Evolutionary conservation across 2,113 vertebrate species (phyloP).

Genomic region (Erythrocercus mccallii): DNA sequence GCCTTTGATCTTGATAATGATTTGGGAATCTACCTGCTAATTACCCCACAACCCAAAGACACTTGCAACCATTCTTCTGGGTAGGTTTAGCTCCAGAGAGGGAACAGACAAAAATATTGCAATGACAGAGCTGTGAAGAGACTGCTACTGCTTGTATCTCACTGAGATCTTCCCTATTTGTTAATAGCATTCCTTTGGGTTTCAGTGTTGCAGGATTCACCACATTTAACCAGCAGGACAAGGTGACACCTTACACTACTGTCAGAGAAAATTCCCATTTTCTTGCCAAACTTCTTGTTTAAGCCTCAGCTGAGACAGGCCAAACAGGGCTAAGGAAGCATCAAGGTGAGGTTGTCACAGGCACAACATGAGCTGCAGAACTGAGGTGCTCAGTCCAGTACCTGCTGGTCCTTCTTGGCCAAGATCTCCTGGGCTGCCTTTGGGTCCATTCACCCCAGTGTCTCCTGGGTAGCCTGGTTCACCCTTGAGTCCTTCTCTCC

Average conservation of each 20-base stretch:
- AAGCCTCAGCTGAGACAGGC: neutral
- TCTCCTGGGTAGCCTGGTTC: conserved; percentile 78
- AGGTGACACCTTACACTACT: neutral
- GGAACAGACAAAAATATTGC: neutral
- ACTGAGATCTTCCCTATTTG: neutral
- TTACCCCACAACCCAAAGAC: neutral
- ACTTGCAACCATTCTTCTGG: neutral
- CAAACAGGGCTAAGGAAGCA: neutral
- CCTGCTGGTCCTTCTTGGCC: conserved; percentile 83
- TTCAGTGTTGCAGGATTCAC: neutral
- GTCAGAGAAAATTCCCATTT: neutral
- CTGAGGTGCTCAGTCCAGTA: conserved; percentile 20
- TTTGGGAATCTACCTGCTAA: neutral
- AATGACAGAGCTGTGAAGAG: neutral
- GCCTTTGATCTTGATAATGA: neutral
- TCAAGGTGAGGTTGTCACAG: neutral
- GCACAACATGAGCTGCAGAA: neutral
- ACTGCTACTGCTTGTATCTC: neutral
- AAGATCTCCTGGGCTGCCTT: conserved; percentile 79
- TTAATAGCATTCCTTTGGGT: neutral
- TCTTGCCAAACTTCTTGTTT: neutral
- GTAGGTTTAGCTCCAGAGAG: neutral
- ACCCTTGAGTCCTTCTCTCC: conserved; percentile 75
- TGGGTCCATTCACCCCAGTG: conserved; percentile 76
- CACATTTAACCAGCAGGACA: neutral